Base-by-base conservation (phyloP, 2,888 invertebrate genomes). In the Heteromyza rotundicornis region DNA sequence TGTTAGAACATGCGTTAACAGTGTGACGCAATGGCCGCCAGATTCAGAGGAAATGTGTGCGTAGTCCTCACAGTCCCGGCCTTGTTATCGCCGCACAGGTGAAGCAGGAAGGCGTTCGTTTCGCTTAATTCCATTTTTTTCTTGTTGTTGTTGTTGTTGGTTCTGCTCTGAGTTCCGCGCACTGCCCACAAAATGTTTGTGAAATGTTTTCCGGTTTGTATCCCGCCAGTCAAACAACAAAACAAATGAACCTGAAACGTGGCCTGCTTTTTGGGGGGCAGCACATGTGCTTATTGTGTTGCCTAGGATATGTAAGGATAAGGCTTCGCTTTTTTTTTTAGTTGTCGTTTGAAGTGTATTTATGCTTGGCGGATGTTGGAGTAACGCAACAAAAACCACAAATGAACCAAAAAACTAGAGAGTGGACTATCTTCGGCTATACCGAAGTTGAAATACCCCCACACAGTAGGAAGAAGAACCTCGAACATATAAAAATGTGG, bases 281-380 rank as follows among this genome's bases (percentile, higher is more conserved):
- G 56, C 14, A 22, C 36, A 12, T 19, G 14, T 58, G 54, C n/a
- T n/a, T n/a, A n/a, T n/a, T 53, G 32, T 58, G 67, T 59, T 67
- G 60, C 63, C 63, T 17, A 32, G 24, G 27, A 27, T 50, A 23
- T 23, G 40, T 57, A 32, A 40, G 50, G 57, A 60, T 51, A 60
- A 59, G 66, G 23, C 54, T 36, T 63, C 35, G 23, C 10, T 47
- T 64, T 44, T 47, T 58, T 52, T 22, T 51, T 35, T n/a, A 10
- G 32, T 27, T 35, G 71, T 76, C 75, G 74, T 73, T 76, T 77
- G 77, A 77, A 77, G 75, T 76, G 79, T 75, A 77, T 78, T 78
- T 78, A 79, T 78, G 78, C 73, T 74, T 72, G 77, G 75, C 78
- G 78, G 78, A 78, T 77, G 78, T 74, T 67, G 68, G 47, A 24